A percentile compares a stretch with the other conserved stretches of the same genome.
phyloP scores from a whole-genome alignment of 92 coral and sea anemone species.

The Epizoanthus scotinus region DNA sequence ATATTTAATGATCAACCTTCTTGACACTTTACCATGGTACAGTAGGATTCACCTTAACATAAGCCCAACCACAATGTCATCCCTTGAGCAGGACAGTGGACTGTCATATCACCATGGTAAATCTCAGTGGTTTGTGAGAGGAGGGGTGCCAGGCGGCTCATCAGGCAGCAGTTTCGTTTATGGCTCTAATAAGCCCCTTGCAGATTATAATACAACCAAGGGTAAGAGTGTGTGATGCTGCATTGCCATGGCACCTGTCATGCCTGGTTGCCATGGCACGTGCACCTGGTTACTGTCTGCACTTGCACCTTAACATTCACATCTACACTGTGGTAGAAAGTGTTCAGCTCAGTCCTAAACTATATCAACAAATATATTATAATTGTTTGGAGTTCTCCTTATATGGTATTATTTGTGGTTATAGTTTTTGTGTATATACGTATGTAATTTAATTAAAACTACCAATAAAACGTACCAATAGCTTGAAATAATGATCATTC shows the following conservation, averaged over 20 bases:
- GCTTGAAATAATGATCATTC: too few relatives aligned
- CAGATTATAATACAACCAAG: constrained; percentile 16
- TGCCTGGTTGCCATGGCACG: neutral
- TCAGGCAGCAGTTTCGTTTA: constrained; percentile 57
- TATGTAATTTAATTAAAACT: neutral
- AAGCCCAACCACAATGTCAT: constrained; percentile 32
- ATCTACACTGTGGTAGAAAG: neutral
- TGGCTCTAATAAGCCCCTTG: constrained; percentile 46
- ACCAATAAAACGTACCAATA: too few relatives aligned
- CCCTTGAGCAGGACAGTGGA: constrained; percentile 24
- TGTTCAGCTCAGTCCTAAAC: too few relatives aligned
- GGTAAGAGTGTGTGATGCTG: neutral
- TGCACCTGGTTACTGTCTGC: constrained; percentile 18
- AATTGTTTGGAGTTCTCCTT: neutral
- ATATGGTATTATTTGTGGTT: neutral
- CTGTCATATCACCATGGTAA: constrained; percentile 70
- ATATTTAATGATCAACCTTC: too few relatives aligned
- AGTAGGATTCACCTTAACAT: neutral
- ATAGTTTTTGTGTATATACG: neutral
- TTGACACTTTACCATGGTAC: neutral
- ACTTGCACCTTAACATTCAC: constrained; percentile 6
- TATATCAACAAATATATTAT: too few relatives aligned
- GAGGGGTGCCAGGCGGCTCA: constrained; percentile 62
- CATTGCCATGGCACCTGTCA: neutral
- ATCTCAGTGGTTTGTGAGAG: constrained; percentile 82